phyloP scores from a whole-genome alignment of 1,140 invertebrate genomes.

The Heliconius melpomene region DNA sequence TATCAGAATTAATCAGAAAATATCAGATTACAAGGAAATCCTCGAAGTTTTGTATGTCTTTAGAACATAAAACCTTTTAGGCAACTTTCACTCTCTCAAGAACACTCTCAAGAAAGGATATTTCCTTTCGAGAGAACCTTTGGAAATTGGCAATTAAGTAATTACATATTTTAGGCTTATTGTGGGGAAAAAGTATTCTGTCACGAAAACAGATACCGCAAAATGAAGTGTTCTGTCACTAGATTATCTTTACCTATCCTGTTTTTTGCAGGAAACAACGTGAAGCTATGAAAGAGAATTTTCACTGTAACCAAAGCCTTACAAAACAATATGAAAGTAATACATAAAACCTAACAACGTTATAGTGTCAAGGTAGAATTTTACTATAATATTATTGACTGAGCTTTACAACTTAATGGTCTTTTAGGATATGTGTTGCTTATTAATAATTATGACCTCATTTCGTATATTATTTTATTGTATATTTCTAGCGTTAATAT shows the following conservation, averaged over 20 bases:
- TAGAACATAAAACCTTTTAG: not conserved
- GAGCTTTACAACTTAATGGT: not conserved
- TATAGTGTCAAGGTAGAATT: constrained; percentile 3
- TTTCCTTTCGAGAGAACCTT: not conserved
- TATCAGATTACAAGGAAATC: not conserved
- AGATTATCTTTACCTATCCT: not conserved
- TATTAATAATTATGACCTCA: not conserved
- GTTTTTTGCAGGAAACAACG: not conserved
- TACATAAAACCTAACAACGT: not conserved
- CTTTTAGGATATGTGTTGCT: not conserved
- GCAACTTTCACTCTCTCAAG: not conserved
- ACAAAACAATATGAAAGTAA: not conserved
- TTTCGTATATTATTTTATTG: not conserved
- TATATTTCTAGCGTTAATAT: no score
- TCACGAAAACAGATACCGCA: no score
- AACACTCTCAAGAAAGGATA: not conserved
- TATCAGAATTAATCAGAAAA: no score
- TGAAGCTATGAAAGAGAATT: not conserved
- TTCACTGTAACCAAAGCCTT: not conserved
- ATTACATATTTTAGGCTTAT: not conserved
- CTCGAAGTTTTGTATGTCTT: not conserved
- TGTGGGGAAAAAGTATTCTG: no score
- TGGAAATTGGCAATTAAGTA: not conserved
- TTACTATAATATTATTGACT: not conserved
- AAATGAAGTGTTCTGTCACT: not conserved